Evolutionary conservation across 2,113 vertebrate genomes (phyloP), one percentile per base, ranked within the genome.

Genomic region (Cisticola juncidis): DNA sequence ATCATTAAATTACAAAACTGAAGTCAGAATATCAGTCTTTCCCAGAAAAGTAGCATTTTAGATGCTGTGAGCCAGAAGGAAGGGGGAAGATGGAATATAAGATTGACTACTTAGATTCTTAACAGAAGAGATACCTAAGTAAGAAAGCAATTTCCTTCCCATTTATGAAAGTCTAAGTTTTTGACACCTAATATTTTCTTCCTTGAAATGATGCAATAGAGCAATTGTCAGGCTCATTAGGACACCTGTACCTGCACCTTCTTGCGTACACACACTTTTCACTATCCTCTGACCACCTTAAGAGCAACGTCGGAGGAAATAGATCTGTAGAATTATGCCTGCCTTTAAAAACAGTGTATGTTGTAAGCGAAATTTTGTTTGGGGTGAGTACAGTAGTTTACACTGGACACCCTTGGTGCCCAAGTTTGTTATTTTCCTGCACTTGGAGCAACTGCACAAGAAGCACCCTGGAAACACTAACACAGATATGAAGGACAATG

Each of bases 1-100:
- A 98, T 98, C 98, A 98, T 98, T 98, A 98, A 98, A 98, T 98
- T 97, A 98, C 97, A 98, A 98, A 98, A 98, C 98, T 97, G 96
- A 97, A 98, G 97, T 98, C 97, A 97, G 97, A 97, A 97, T 98
- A 98, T 97, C 96, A 98, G 97, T 95, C 96, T 97, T 98, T 98
- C 97, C 97, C 97, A 98, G 97, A 97, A 98, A 98, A 98, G 97
- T 95, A 97, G 96, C 92, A 96, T 97, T 98, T 97, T 86, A 94
- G 94, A 89, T 95, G 87, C 94, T 85, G 92, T 72, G 68, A 95
- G 93, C 87, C 94, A 95, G 87, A 94, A 95, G 72, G 92, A 91
- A 77, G 68, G 56, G 13, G 72, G 20, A 58, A 35, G 81, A 65
- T 31, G 28, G 14, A 58, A 72, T 51, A 15, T 44, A 79, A 78